A percentile compares a stretch with the other conserved stretches of the same genome.
These are phyloP conservation scores for Scaptomyza pallida DNA, from an alignment of 1,140 invertebrate species.

Conservation along the genomic window DNA sequence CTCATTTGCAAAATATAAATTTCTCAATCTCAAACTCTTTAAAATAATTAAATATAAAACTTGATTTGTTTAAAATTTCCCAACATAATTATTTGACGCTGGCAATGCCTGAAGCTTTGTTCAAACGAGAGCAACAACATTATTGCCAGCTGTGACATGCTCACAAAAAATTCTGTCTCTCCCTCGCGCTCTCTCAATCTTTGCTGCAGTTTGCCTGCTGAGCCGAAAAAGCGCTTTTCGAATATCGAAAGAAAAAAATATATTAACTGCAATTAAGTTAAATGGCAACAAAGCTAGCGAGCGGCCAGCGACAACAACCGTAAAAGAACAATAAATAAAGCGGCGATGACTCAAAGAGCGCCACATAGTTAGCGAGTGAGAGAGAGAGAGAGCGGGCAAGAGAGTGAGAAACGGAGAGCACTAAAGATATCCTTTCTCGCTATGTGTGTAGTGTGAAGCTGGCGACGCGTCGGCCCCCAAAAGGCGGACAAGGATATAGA, in stretches of 20 bases:
- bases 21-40: neutral
- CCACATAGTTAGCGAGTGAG: neutral
- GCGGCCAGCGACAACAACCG: constrained; percentile 29
- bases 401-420: neutral
- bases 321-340: constrained; percentile 61
- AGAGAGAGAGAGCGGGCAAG: constrained; percentile 4
- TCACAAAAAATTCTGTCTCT: neutral
- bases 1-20: no score
- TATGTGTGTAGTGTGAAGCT: constrained; percentile 61
- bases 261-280: constrained; percentile 69
- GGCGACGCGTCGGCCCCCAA: constrained; percentile 55
- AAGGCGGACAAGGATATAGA: constrained; percentile 68
- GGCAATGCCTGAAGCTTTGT: constrained; percentile 15
- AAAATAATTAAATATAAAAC: neutral
- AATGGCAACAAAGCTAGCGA: constrained; percentile 31
- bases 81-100: neutral
- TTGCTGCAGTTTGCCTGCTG: constrained; percentile 17
- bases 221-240: constrained; percentile 45
- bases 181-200: neutral
- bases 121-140: constrained; percentile 4
- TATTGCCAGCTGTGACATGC: constrained; percentile 11
- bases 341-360: constrained; percentile 63
- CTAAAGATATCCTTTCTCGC: constrained; percentile 15
- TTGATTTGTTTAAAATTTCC: neutral
- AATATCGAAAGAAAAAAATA: constrained; percentile 56